These are phyloP conservation scores for Euwallacea similis DNA, from an alignment of 1,140 invertebrate genomes.

Conservation along the genomic window DNA sequence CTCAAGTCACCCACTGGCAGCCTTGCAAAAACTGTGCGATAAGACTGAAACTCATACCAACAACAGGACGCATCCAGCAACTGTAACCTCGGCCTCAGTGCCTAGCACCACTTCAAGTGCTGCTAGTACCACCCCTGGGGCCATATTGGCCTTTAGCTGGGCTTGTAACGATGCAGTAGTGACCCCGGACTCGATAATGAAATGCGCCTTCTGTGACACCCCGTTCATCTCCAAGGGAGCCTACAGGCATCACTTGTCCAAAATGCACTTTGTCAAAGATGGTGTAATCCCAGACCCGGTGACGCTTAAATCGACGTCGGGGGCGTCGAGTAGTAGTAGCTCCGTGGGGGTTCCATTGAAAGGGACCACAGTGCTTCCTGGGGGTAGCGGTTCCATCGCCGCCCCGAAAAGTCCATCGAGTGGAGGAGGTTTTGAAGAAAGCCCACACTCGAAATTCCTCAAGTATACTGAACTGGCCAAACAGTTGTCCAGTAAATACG, in stretches of 20 bases:
- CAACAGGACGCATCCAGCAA: slow-evolving; percentile 50
- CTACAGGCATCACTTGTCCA: slow-evolving; percentile 93
- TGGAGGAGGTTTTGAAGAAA: slow-evolving; percentile 74
- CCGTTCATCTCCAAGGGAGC: slow-evolving; percentile 96
- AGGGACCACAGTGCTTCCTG: slow-evolving; percentile 40
- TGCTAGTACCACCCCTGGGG: slow-evolving; percentile 68
- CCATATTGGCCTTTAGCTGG: slow-evolving; percentile 90
- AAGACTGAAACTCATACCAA: slow-evolving; percentile 79
- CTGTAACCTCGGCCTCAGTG: slow-evolving; percentile 43
- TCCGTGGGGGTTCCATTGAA: slow-evolving; percentile 41
- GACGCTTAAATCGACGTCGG: slow-evolving; percentile 61
- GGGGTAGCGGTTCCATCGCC: slow-evolving; percentile 32
- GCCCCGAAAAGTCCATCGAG: slow-evolving; percentile 47
- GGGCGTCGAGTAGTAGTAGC: slow-evolving; percentile 54
- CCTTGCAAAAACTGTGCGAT: slow-evolving; percentile 91
- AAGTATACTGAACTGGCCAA: slow-evolving; percentile 96
- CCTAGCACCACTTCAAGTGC: slow-evolving; percentile 41
- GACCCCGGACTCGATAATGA: slow-evolving; percentile 85
- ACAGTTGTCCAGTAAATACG: slow-evolving; percentile 94
- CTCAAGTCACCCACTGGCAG: slow-evolving; percentile 85
- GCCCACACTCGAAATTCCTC: slow-evolving; percentile 93
- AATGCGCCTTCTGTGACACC: slow-evolving; percentile 95
- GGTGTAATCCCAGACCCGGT: slow-evolving; percentile 76
- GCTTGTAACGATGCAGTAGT: slow-evolving; percentile 89
- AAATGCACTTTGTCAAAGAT: slow-evolving; percentile 96